Evolutionary conservation across 2,888 invertebrate genomes (phyloP).

Genomic region (Loripinus fragilis): DNA sequence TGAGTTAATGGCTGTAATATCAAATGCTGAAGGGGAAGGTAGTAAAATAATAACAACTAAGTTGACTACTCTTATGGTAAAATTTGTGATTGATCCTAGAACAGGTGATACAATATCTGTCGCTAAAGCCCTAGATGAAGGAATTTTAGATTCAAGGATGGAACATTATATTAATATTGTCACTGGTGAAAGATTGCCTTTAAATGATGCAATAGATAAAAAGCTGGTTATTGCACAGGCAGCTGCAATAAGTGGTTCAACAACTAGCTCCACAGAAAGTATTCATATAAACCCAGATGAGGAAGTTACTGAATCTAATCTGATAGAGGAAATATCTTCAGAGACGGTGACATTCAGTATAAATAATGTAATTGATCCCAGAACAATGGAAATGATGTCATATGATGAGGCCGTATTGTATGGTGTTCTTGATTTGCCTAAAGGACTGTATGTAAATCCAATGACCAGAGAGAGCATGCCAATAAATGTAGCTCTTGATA

Average conservation of each 20-base stretch:
- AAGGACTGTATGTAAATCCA: slow-evolving; percentile 87
- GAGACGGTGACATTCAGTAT: slow-evolving; percentile 79
- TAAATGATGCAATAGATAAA: slow-evolving; percentile 90
- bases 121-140: slow-evolving; percentile 95
- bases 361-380: slow-evolving; percentile 87
- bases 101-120: slow-evolving; percentile 89
- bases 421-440: slow-evolving; percentile 92
- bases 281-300: slow-evolving; percentile 81
- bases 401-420: slow-evolving; percentile 95
- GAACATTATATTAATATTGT: slow-evolving; percentile 87
- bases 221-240: slow-evolving; percentile 89
- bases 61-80: slow-evolving; percentile 78
- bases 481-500: slow-evolving; percentile 91
- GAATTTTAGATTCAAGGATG: slow-evolving; percentile 94
- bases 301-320: slow-evolving; percentile 85
- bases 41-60: slow-evolving; percentile 87
- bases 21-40: slow-evolving; percentile 92
- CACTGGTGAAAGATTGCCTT: slow-evolving; percentile 87
- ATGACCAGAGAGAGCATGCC: slow-evolving; percentile 90
- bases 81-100: slow-evolving; percentile 88
- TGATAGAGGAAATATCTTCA: slow-evolving; percentile 84
- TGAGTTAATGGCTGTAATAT: slow-evolving; percentile 83
- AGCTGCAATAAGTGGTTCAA: slow-evolving; percentile 83
- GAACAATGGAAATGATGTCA: slow-evolving; percentile 89
- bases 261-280: slow-evolving; percentile 86